Evolutionary conservation across 2,888 invertebrate species (phyloP).

Genomic region (Ferrisia virgata): DNA sequence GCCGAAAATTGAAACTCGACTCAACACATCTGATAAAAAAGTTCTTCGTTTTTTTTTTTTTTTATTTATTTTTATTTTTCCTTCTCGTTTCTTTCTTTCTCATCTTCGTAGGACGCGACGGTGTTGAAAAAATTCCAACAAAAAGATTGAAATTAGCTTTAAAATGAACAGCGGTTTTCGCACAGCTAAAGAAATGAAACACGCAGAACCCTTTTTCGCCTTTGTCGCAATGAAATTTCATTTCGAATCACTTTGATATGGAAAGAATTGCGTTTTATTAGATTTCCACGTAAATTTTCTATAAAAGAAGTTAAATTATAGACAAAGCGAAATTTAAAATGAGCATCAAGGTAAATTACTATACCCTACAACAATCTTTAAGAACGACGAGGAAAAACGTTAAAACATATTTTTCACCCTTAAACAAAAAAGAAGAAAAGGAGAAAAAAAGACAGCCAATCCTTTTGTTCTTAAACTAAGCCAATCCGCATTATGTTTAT

Average conservation of each 20-base stretch:
- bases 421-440: not conserved
- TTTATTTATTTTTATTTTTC: too few relatives aligned
- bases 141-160: constrained; percentile 17
- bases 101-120: not conserved
- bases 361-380: constrained; percentile 28
- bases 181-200: not conserved
- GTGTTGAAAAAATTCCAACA: not conserved
- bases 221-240: constrained; percentile 21
- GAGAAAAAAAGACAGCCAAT: not conserved
- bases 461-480: constrained; percentile 30
- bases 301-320: constrained; percentile 14
- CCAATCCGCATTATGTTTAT: constrained; percentile 24
- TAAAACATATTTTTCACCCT: constrained; percentile 14
- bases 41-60: too few relatives aligned
- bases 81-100: not conserved
- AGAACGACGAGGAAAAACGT: not conserved
- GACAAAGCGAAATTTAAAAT: constrained; percentile 17
- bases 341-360: constrained; percentile 27
- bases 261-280: constrained; percentile 23
- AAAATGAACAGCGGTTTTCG: constrained; percentile 13
- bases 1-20: not conserved
- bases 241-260: constrained; percentile 23
- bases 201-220: not conserved
- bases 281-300: constrained; percentile 19
- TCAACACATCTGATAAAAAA: not conserved